Percentiles rank a stretch among this genome's conserved stretches.
These are phyloP conservation scores for Danaus plexippus DNA, from an alignment of 1,140 invertebrate species.

Conservation along the genomic window DNA sequence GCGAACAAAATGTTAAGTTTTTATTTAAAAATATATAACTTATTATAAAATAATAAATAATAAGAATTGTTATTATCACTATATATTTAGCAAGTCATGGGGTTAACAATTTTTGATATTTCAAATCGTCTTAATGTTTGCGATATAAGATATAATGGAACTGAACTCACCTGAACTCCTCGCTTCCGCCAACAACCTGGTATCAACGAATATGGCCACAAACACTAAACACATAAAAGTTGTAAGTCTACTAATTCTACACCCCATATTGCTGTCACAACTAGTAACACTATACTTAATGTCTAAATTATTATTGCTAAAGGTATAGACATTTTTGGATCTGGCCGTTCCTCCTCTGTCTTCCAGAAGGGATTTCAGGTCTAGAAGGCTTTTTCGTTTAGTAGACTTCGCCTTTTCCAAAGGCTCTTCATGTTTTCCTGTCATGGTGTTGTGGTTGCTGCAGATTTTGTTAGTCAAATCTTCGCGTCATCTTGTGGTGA, in stretches of 20 bases:
- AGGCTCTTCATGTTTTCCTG: conserved; percentile 34
- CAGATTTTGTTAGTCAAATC: conserved; percentile 38
- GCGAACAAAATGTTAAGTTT: too few relatives aligned
- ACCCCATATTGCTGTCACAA: conserved; percentile 39
- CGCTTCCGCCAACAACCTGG: conserved; percentile 44
- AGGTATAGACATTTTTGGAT: conserved; percentile 40
- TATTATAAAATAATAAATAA: too few relatives aligned
- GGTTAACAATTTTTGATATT: too few relatives aligned
- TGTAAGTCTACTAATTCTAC: conserved; percentile 48
- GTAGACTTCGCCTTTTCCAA: conserved; percentile 46
- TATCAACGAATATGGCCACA: conserved; percentile 46
- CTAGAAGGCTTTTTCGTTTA: conserved; percentile 48
- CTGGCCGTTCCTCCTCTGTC: conserved; percentile 55
- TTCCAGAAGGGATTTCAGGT: conserved; percentile 59
- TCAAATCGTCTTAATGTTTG: too few relatives aligned
- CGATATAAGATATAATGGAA: too few relatives aligned
- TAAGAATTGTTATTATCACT: too few relatives aligned
- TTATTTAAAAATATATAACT: too few relatives aligned
- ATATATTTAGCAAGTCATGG: too few relatives aligned
- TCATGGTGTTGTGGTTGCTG: conserved; percentile 27
- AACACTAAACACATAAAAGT: conserved; percentile 49
- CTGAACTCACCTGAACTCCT: conserved; percentile 53
- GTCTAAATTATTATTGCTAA: conserved; percentile 32
- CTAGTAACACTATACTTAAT: conserved; percentile 31
- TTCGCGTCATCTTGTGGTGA: conserved; percentile 42